Evolutionary conservation across 2,113 vertebrate species (phyloP), one percentile per base, ranked within the genome.

Genomic region (Semnornis frantzii): DNA sequence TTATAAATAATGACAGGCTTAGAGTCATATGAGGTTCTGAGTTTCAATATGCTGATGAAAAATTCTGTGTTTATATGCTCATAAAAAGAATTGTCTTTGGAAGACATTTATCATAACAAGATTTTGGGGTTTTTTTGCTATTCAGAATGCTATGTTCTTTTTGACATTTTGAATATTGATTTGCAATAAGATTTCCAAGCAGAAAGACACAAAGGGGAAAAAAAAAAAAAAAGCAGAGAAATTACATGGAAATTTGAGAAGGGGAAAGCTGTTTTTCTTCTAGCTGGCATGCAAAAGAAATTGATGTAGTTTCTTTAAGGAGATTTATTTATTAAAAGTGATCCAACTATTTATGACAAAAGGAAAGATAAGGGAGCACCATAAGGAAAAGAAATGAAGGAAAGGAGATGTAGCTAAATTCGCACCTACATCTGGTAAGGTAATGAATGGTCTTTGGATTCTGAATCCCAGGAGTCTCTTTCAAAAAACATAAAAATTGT

Each of bases 31-130:
- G 42, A 82, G 37, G 39, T 64, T 88, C 50, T 74, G 80, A 83
- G 58, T 88, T 85, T 68, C 70, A 90, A 71, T 73, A 93, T 48
- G 42, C 72, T 87, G 59, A 79, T 89, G 63, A 91, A 92, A 85
- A 18, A 9, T 16, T 85, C 72, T 81, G 44, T 78, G 64, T 88
- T 86, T 73, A 33, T 81, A 83, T 54, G 77, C 25, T 52, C 52
- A 60, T 50, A 42, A 70, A 64, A 92, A 75, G 27, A 65, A 77
- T 54, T 69, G 4, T 77, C 34, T 59, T 86, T 71, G 44, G 48
- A 88, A 84, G 54, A 33, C 8, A 57, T 81, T 86, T 90, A 60
- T 83, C 39, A 18, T 75, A 90, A 28, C 15, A 80, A 78, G 23
- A 33, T 88, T 1, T 25, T 39, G 73, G 58, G 55, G 23, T 24